Conservation (phyloP, 2,797 vertebrate species). For the Neosalanx taihuensis region DNA sequence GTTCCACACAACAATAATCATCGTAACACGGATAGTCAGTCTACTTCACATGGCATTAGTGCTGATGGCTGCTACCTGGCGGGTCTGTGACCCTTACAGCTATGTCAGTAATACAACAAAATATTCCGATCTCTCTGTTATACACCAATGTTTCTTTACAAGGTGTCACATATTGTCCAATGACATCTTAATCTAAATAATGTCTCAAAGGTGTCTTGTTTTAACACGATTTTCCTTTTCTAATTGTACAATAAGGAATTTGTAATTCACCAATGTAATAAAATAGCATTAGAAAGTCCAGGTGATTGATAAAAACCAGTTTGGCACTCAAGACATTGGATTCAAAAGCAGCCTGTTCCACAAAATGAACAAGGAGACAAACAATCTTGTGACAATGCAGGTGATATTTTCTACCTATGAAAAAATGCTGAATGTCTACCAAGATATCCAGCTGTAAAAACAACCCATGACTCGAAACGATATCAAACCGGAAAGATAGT, state of each 20-base stretch:
- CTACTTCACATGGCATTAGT: conserved; percentile 53
- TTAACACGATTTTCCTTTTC: conserved; percentile 43
- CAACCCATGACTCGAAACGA: conserved; percentile 57
- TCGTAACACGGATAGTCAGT: conserved; percentile 53
- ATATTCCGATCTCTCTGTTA: conserved; percentile 52
- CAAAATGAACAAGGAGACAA: conserved; percentile 55
- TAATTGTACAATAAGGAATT: conserved; percentile 41
- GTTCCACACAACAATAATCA: conserved; percentile 53
- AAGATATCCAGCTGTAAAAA: conserved; percentile 61
- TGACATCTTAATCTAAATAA: conserved; percentile 40
- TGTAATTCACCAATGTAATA: conserved; percentile 50
- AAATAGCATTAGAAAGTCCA: conserved; percentile 63
- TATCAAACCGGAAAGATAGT: conserved; percentile 65
- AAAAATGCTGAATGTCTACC: conserved; percentile 52
- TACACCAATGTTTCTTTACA: conserved; percentile 29
- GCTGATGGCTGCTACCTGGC: conserved; percentile 54
- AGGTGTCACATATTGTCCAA: conserved; percentile 51
- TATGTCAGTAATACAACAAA: conserved; percentile 53
- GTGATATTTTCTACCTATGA: conserved; percentile 50
- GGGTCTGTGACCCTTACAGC: conserved; percentile 34
- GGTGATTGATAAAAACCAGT: conserved; percentile 58
- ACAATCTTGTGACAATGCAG: conserved; percentile 57
- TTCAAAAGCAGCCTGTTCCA: conserved; percentile 61
- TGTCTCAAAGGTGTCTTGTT: conserved; percentile 48
- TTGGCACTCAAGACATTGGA: conserved; percentile 69